phyloP scores from a whole-genome alignment of 2,113 vertebrate genomes.

The Gobiocypris rarus region DNA sequence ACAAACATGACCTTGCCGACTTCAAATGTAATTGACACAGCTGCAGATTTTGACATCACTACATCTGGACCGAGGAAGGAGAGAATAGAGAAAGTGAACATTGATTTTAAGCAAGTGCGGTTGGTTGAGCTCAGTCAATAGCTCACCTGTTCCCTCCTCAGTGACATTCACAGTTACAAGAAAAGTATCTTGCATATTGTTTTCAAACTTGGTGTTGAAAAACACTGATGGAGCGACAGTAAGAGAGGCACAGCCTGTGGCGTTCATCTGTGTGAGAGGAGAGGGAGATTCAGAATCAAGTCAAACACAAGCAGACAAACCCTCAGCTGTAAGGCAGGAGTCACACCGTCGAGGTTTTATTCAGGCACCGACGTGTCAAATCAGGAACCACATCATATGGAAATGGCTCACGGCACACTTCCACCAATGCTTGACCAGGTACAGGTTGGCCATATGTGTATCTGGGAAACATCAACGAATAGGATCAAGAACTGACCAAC shows the following conservation, averaged over 20 bases:
- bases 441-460: constrained; percentile 75
- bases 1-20: constrained; percentile 68
- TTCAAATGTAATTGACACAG: constrained; percentile 16
- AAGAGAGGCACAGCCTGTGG: not conserved
- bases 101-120: too few relatives aligned
- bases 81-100: too few relatives aligned
- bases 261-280: not conserved
- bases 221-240: constrained; percentile 39
- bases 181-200: not conserved
- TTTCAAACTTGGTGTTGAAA: constrained; percentile 38
- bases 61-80: too few relatives aligned
- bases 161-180: constrained; percentile 19
- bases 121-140: not conserved
- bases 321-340: not conserved
- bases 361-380: not conserved
- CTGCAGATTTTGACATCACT: not conserved
- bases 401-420: constrained; percentile 51
- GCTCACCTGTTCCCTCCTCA: constrained; percentile 72
- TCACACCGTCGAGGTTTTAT: not conserved
- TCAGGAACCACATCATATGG: not conserved
- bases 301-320: too few relatives aligned
- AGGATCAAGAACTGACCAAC: not conserved
- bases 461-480: constrained; percentile 45
- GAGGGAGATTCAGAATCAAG: not conserved
- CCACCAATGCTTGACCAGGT: constrained; percentile 54